A percentile compares a stretch with the other conserved stretches of the same genome.
phyloP scores from a whole-genome alignment of 2,113 vertebrate species.

The Rhinolophus sinicus region DNA sequence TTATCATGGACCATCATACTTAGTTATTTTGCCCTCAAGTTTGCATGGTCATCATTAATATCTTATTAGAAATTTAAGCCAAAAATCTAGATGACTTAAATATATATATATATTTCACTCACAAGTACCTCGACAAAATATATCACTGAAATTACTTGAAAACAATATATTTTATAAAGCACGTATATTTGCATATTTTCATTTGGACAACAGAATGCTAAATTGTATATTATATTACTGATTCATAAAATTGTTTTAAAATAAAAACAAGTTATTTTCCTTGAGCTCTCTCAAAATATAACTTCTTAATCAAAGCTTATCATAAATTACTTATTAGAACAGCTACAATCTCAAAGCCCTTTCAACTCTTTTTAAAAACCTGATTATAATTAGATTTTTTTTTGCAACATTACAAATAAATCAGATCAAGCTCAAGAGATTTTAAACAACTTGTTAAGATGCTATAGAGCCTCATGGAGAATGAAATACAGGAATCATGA shows the following conservation, averaged over 20 bases:
- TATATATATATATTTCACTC: not conserved
- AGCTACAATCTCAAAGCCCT: not conserved
- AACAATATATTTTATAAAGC: conserved; percentile 8
- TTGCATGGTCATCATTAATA: not conserved
- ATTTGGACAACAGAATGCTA: not conserved
- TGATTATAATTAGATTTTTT: not conserved
- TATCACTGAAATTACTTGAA: conserved; percentile 22
- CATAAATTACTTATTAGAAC: not conserved
- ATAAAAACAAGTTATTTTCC: not conserved
- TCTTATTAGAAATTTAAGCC: conserved; percentile 3
- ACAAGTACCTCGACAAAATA: not conserved
- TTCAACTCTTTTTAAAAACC: not conserved
- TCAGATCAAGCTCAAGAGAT: conserved; percentile 4
- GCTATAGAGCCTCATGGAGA: not conserved
- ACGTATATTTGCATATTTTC: not conserved
- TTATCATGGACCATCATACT: not conserved
- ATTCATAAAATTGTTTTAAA: not conserved
- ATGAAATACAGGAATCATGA: not conserved
- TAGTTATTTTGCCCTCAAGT: not conserved
- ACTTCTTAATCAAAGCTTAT: not conserved
- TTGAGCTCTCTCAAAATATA: not conserved
- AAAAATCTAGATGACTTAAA: not conserved
- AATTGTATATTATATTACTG: not conserved
- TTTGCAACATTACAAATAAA: not conserved
- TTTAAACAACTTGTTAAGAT: conserved; percentile 29